Conservation (phyloP, 2,888 invertebrate genomes). For the Lasioglossum oenotherae region DNA sequence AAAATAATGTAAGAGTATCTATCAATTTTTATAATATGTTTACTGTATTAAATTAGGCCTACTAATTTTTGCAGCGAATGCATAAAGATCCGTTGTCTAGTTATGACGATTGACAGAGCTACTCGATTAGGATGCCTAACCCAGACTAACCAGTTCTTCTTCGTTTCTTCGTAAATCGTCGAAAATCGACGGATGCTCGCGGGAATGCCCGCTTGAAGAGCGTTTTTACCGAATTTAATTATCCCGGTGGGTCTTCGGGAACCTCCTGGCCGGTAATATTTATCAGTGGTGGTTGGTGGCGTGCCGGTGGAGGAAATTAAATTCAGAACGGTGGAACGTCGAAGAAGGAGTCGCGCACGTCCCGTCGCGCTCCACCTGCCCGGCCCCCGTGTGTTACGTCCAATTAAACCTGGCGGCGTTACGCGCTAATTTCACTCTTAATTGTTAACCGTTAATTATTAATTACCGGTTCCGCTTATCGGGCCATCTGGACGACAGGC, state of each 20-base stretch:
- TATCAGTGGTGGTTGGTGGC: conserved; percentile 30
- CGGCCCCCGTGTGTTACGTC: conserved; percentile 57
- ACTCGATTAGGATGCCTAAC: too few relatives aligned
- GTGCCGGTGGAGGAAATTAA: conserved; percentile 50
- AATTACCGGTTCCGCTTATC: conserved; percentile 66
- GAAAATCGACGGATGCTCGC: not conserved
- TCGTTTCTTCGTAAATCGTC: not conserved
- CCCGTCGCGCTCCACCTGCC: conserved; percentile 50
- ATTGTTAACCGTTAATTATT: conserved; percentile 78
- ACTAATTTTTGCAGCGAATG: too few relatives aligned
- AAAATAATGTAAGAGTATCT: too few relatives aligned
- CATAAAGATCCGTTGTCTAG: too few relatives aligned
- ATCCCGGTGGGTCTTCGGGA: conserved; percentile 24
- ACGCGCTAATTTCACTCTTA: conserved; percentile 79
- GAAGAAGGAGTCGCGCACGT: conserved; percentile 38
- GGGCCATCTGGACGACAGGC: conserved; percentile 53
- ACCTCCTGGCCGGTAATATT: conserved; percentile 43
- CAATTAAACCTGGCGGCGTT: conserved; percentile 79
- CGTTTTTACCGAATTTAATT: conserved; percentile 40
- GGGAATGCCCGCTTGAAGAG: not conserved
- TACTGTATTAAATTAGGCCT: too few relatives aligned
- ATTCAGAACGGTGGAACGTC: conserved; percentile 46
- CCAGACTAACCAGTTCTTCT: not conserved
- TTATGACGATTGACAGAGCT: too few relatives aligned
- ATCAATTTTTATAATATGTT: too few relatives aligned